Percentiles rank a stretch among this genome's conserved stretches.
Conservation (phyloP, 92 coral and sea anemone genomes). For the Phenganax marumi region DNA sequence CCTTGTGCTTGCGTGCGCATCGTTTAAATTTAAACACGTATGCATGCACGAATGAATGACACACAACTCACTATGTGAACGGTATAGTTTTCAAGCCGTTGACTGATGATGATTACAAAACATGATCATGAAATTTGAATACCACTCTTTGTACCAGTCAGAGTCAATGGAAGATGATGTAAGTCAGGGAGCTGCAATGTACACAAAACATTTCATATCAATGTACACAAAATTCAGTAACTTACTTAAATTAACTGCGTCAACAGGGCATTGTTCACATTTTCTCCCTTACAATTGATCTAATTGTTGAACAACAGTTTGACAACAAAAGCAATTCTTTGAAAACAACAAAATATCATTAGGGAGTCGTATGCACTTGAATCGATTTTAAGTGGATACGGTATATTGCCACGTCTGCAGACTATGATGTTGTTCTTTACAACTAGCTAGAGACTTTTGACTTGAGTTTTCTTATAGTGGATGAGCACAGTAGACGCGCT, state of each 20-base stretch:
- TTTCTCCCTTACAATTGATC: background rate
- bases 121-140: no score
- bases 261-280: slow-evolving; percentile 4
- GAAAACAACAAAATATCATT: background rate
- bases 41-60: no score
- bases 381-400: background rate
- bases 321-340: no score
- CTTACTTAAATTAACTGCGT: background rate
- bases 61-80: no score
- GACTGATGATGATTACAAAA: no score
- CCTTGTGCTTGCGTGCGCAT: no score
- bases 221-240: background rate
- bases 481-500: slow-evolving; percentile 28
- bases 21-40: no score
- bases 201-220: background rate
- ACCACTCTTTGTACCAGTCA: background rate
- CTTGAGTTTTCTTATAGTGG: slow-evolving; percentile 30
- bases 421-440: background rate
- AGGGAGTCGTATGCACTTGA: slow-evolving; percentile 6
- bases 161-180: background rate
- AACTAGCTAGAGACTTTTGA: background rate
- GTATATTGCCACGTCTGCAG: background rate
- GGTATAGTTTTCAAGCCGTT: no score
- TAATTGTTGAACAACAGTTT: background rate
- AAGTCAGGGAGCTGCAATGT: background rate